These are phyloP conservation scores for Atrina japonica DNA, from an alignment of 2,888 invertebrate species.

Conservation along the genomic window DNA sequence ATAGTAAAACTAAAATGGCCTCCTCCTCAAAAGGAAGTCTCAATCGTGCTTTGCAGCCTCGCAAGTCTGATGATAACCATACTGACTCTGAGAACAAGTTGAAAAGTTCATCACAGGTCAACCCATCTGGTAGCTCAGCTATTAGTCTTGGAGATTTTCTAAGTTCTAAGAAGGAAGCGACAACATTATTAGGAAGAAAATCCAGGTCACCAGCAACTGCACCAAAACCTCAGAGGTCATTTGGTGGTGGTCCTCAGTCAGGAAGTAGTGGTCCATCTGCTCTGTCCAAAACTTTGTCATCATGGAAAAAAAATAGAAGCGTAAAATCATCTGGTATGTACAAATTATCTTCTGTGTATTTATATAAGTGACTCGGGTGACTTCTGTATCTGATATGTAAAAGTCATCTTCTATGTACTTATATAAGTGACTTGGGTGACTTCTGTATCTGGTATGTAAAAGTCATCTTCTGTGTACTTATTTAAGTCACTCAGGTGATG, in stretches of 20 bases:
- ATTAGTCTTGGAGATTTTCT: slow-evolving; percentile 40
- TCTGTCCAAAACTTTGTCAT: slow-evolving; percentile 62
- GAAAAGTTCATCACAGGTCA: slow-evolving; percentile 25
- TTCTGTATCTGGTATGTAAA: too few relatives aligned
- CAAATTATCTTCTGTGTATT: too few relatives aligned
- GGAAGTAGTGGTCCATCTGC: slow-evolving; percentile 24
- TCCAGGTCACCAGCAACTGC: slow-evolving; percentile 10
- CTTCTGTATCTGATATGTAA: too few relatives aligned
- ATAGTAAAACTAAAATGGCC: too few relatives aligned
- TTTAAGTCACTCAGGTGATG: too few relatives aligned
- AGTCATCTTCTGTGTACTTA: too few relatives aligned
- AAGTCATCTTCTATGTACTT: too few relatives aligned
- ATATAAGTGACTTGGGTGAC: too few relatives aligned
- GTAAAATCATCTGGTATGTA: slow-evolving; percentile 43
- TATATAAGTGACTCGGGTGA: too few relatives aligned
- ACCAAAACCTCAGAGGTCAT: slow-evolving; percentile 32
- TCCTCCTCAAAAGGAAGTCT: slow-evolving; percentile 30
- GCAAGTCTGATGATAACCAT: slow-evolving; percentile 27
- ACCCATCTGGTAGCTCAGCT: slow-evolving; percentile 6
- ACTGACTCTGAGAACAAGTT: slow-evolving; percentile 27
- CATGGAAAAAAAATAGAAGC: slow-evolving; percentile 63
- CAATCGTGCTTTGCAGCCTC: slow-evolving; percentile 56
- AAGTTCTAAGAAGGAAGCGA: slow-evolving; percentile 16
- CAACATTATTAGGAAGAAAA: slow-evolving; percentile 29
- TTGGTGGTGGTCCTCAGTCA: slow-evolving; percentile 2